Percentiles rank a stretch among this genome's conserved stretches.
These are phyloP conservation scores for Eulemur rubriventer DNA, from an alignment of 2,797 vertebrate genomes.

Conservation along the genomic window DNA sequence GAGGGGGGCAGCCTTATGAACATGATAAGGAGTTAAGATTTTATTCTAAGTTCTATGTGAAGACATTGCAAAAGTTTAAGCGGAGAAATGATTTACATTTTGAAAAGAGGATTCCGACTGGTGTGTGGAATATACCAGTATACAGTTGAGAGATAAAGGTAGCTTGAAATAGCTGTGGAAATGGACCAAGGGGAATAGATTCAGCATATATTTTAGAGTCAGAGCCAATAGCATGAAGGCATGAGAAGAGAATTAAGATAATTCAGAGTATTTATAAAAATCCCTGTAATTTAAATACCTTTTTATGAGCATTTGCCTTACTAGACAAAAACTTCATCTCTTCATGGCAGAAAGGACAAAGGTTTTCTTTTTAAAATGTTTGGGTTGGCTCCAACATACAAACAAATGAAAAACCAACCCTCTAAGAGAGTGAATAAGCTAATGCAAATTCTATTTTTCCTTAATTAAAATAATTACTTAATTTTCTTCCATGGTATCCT, in stretches of 20 bases:
- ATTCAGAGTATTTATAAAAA: neutral
- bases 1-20: neutral
- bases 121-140: neutral
- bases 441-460: slow-evolving; percentile 4
- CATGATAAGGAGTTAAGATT: neutral
- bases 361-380: slow-evolving; percentile 2
- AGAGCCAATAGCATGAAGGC: neutral
- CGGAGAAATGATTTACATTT: neutral
- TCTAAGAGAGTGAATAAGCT: neutral
- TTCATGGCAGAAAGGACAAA: neutral
- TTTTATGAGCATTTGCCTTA: neutral
- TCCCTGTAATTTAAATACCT: neutral
- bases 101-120: neutral
- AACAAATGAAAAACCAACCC: neutral
- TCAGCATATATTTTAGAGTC: neutral
- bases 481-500: neutral
- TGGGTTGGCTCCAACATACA: neutral
- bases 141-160: neutral
- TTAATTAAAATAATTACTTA: neutral
- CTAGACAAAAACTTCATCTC: neutral
- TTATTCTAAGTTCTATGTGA: neutral
- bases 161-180: neutral
- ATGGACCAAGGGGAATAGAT: neutral
- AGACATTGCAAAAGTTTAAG: neutral
- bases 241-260: neutral